Percentiles rank a stretch among this genome's conserved stretches.
Evolutionary conservation across 2,888 invertebrate genomes (phyloP).

Genomic region (Acrobasis repandana): DNA sequence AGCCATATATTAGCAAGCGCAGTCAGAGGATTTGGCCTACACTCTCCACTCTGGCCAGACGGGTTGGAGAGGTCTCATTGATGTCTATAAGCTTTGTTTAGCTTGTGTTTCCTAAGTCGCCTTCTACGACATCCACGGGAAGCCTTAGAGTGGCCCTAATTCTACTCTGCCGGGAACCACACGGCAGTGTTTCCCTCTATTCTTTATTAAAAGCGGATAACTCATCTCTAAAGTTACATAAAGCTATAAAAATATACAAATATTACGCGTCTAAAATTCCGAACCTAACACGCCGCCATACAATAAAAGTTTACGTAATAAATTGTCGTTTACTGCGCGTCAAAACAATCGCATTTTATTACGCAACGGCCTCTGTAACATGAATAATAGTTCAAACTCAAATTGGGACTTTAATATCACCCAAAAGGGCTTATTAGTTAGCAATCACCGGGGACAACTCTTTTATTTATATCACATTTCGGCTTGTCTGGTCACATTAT

Average conservation of each 20-base stretch:
- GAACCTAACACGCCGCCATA: not conserved
- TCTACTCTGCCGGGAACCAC: too few relatives aligned
- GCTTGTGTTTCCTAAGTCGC: too few relatives aligned
- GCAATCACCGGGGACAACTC: constrained; percentile 2
- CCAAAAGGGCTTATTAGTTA: constrained; percentile 1
- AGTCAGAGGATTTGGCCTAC: too few relatives aligned
- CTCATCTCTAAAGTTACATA: too few relatives aligned
- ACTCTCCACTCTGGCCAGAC: too few relatives aligned
- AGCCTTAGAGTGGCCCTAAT: too few relatives aligned
- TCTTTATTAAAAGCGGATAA: too few relatives aligned
- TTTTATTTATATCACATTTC: constrained; percentile 8
- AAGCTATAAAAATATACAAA: not conserved
- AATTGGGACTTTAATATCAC: not conserved
- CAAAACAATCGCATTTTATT: not conserved
- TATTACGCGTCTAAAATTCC: not conserved
- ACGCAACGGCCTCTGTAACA: not conserved
- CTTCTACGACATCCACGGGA: too few relatives aligned
- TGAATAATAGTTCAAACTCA: not conserved
- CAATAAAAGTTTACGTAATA: not conserved
- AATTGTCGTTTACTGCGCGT: not conserved
- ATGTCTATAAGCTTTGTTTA: too few relatives aligned
- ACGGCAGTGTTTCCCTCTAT: too few relatives aligned
- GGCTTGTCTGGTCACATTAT: constrained; percentile 4
- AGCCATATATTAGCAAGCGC: too few relatives aligned
- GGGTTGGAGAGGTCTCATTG: too few relatives aligned